These are phyloP conservation scores for Pelecanus crispus DNA, from an alignment of 2,113 vertebrate genomes.

Conservation along the genomic window DNA sequence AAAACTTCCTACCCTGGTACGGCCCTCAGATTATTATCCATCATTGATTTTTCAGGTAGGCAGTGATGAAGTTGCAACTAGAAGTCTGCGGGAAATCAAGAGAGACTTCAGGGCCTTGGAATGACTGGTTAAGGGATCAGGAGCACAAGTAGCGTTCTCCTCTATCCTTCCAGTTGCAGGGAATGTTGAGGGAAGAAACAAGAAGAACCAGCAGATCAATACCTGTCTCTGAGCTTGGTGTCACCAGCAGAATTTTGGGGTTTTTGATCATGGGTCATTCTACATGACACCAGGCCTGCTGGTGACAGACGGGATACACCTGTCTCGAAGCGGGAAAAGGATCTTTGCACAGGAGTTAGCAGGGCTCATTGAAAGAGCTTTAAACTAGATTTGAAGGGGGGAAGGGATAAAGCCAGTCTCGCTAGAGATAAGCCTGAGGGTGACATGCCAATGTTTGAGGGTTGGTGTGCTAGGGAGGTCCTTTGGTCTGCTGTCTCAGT, in stretches of 20 bases:
- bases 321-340: background rate
- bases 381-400: background rate
- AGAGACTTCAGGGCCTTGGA: background rate
- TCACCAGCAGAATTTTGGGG: background rate
- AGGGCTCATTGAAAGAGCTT: background rate
- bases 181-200: background rate
- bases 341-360: no score
- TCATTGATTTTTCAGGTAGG: background rate
- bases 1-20: background rate
- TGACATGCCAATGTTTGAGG: background rate
- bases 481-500: background rate
- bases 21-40: background rate
- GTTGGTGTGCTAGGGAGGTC: background rate
- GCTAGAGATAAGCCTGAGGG: background rate
- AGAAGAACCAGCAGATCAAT: background rate
- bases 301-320: background rate
- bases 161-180: background rate
- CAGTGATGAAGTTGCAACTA: background rate
- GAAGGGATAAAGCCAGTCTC: background rate
- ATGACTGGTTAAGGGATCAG: background rate
- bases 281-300: background rate
- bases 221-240: background rate
- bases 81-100: background rate
- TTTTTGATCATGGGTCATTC: background rate
- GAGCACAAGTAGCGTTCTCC: background rate